Percentiles rank a stretch among this genome's conserved stretches.
Conservation (phyloP, 1,140 invertebrate genomes). For the Cyclina sinensis region DNA sequence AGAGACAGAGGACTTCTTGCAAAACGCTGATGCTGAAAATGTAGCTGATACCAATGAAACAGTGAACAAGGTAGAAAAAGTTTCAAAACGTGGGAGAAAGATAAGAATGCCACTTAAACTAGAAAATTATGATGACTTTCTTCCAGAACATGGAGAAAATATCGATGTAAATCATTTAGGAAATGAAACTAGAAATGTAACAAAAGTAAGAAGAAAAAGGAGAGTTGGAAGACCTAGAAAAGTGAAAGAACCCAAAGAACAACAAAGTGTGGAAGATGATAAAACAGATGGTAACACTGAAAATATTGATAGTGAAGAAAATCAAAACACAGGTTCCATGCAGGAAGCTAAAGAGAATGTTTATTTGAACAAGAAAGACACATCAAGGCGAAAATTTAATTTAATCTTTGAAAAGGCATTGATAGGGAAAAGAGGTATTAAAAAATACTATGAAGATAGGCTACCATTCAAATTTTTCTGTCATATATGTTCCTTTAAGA, state of each 20-base stretch:
- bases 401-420: not conserved
- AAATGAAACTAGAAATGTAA: not conserved
- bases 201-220: constrained; percentile 8
- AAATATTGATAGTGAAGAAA: not conserved
- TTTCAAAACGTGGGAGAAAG: constrained; percentile 34
- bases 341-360: not conserved
- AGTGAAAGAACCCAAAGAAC: not conserved
- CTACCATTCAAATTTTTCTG: constrained; percentile 85
- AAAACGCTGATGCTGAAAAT: not conserved
- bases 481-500: constrained; percentile 85
- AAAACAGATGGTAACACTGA: not conserved
- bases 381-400: not conserved
- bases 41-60: not conserved
- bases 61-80: not conserved
- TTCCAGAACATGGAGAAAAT: not conserved
- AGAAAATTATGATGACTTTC: not conserved
- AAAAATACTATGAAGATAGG: constrained; percentile 63
- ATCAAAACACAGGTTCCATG: not conserved
- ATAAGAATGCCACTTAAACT: constrained; percentile 1
- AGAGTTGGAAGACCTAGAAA: constrained; percentile 4
- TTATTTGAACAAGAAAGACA: not conserved
- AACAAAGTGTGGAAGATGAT: not conserved
- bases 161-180: not conserved
- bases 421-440: constrained; percentile 18
- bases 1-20: not conserved